Percentiles rank a stretch among this genome's conserved stretches.
Evolutionary conservation across 1,140 invertebrate species (phyloP).

Genomic region (Pomacea maculata): DNA sequence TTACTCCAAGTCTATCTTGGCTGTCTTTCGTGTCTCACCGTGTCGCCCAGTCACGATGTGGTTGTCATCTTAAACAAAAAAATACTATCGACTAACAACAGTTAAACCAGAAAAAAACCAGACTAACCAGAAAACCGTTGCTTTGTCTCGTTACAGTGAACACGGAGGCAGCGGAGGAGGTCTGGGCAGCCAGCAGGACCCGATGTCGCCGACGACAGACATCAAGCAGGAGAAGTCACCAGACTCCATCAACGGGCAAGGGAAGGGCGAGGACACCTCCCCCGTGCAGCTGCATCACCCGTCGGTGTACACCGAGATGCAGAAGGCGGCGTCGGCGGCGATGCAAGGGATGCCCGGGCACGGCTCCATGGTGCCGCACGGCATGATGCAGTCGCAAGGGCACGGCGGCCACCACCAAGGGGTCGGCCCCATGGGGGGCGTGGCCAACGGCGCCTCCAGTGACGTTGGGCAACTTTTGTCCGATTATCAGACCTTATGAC

Average conservation of each 20-base stretch:
- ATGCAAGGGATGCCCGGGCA: not conserved
- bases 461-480: slow-evolving; percentile 30
- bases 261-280: slow-evolving; percentile 26
- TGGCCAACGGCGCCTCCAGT: slow-evolving; percentile 16
- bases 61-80: no score
- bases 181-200: slow-evolving; percentile 8
- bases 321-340: slow-evolving; percentile 14
- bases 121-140: not conserved
- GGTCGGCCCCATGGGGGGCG: slow-evolving; percentile 2
- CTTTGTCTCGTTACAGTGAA: slow-evolving; percentile 4
- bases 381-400: slow-evolving; percentile 1
- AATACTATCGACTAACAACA: no score
- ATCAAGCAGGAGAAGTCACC: slow-evolving; percentile 33
- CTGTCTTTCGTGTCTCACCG: no score
- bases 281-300: slow-evolving; percentile 12
- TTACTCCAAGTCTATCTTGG: no score
- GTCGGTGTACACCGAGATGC: slow-evolving; percentile 25
- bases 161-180: slow-evolving; percentile 4
- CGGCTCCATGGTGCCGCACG: slow-evolving; percentile 10
- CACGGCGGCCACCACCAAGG: slow-evolving; percentile 10
- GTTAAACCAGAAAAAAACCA: no score
- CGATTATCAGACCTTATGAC: slow-evolving; percentile 35
- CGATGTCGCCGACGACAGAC: slow-evolving; percentile 15
- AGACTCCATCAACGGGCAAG: slow-evolving; percentile 28
- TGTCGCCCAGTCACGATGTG: no score